These are phyloP conservation scores for Thamnophis elegans DNA, from an alignment of 2,797 vertebrate species.

Conservation along the genomic window DNA sequence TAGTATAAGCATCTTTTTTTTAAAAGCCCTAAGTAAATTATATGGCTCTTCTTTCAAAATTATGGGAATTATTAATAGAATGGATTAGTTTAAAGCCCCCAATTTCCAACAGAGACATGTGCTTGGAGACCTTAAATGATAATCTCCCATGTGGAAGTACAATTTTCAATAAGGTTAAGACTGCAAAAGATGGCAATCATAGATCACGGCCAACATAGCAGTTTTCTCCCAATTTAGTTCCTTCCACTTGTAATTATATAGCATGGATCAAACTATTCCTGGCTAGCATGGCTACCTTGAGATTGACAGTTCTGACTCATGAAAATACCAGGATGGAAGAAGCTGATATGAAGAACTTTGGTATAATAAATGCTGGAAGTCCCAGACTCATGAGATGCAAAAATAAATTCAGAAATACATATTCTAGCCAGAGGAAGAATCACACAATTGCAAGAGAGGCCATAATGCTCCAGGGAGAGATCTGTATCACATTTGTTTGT, in stretches of 20 bases:
- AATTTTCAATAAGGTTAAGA: neutral
- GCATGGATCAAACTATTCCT: neutral
- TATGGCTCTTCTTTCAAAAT: neutral
- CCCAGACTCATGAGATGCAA: neutral
- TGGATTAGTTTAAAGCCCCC: neutral
- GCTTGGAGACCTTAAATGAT: neutral
- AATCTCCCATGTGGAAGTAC: neutral
- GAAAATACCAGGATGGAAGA: neutral
- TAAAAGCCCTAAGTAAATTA: neutral
- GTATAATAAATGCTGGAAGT: neutral
- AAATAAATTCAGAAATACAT: neutral
- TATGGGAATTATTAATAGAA: neutral
- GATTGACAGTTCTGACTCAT: neutral
- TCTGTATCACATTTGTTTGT: neutral
- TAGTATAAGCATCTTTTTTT: neutral
- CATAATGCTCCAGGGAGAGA: neutral
- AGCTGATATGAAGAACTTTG: neutral
- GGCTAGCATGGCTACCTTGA: neutral
- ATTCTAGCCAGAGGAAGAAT: neutral
- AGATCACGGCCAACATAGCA: neutral
- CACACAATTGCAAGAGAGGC: neutral
- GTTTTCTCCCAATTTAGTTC: neutral
- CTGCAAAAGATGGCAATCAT: neutral
- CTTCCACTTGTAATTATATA: neutral
- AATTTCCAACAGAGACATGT: neutral